Conservation (phyloP, 1,140 invertebrate species). For the Babylonia areolata region DNA sequence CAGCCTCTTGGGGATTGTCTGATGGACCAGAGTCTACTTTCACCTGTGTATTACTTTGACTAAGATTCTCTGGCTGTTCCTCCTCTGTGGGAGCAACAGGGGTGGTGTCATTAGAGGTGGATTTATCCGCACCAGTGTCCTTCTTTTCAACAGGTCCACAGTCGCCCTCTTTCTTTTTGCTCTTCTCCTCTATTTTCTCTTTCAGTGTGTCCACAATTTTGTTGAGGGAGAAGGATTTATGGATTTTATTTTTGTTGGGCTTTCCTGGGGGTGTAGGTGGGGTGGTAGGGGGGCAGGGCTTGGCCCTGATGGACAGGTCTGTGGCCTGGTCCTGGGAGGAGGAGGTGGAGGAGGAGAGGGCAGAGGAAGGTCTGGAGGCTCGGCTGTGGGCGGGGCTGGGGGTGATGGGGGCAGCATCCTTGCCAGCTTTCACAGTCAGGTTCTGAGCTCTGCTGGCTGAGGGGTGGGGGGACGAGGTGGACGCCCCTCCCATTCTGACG, state of each 20-base stretch:
- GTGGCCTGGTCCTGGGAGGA: conserved; percentile 62
- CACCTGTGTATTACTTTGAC: neutral
- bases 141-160: neutral
- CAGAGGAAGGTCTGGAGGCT: conserved; percentile 17
- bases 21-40: neutral
- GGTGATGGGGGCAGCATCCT: neutral
- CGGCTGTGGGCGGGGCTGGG: conserved; percentile 37
- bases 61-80: neutral
- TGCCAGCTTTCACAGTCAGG: conserved; percentile 35
- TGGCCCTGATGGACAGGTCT: conserved; percentile 67
- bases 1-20: neutral
- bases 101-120: neutral
- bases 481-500: conserved; percentile 31
- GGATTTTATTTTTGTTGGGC: conserved; percentile 67
- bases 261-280: conserved; percentile 1
- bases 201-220: conserved; percentile 68
- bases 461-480: conserved; percentile 1
- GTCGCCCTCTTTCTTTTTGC: conserved; percentile 25
- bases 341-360: neutral
- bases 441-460: conserved; percentile 37
- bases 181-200: conserved; percentile 65
- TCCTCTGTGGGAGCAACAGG: neutral
- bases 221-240: conserved; percentile 66
- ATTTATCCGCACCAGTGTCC: neutral
- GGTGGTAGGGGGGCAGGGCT: conserved; percentile 37